Percentiles rank a stretch among this genome's conserved stretches.
Evolutionary conservation across 2,888 invertebrate genomes (phyloP).

Genomic region (Scotopteryx bipunctaria): DNA sequence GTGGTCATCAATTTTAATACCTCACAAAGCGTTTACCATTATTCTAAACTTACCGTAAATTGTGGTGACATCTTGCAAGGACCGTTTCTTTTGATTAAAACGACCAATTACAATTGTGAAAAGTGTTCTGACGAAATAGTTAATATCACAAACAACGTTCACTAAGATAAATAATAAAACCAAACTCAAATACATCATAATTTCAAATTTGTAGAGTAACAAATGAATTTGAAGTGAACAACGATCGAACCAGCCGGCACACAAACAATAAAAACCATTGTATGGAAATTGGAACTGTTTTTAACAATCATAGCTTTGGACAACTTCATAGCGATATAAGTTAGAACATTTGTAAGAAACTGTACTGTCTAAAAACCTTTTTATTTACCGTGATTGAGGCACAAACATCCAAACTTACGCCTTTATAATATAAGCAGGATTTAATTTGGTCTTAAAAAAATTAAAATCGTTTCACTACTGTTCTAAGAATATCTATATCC

Average conservation of each 20-base stretch:
- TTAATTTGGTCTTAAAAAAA: too few species aligned
- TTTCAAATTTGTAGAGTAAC: constrained; percentile 8
- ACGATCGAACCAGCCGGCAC: background rate
- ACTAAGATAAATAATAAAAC: constrained; percentile 68
- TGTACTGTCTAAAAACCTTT: too few species aligned
- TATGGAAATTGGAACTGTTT: constrained; percentile 27
- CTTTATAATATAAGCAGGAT: too few species aligned
- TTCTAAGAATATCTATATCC: too few species aligned
- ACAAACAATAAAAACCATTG: constrained; percentile 28
- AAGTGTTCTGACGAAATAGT: constrained; percentile 88
- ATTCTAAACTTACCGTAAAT: constrained; percentile 85
- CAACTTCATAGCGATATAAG: constrained; percentile 6
- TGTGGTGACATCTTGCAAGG: constrained; percentile 86
- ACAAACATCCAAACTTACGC: too few species aligned
- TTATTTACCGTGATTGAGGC: too few species aligned
- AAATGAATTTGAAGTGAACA: background rate
- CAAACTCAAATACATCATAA: constrained; percentile 46
- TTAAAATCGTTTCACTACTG: too few species aligned
- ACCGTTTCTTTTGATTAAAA: constrained; percentile 84
- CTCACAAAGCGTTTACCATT: background rate
- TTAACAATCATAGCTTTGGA: constrained; percentile 20
- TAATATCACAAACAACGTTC: constrained; percentile 86
- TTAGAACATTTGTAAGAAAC: too few species aligned
- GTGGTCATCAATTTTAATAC: too few species aligned
- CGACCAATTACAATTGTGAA: constrained; percentile 86